These are phyloP conservation scores for Hippocampus mohnikei DNA, from an alignment of 2,113 vertebrate genomes.

Conservation along the genomic window DNA sequence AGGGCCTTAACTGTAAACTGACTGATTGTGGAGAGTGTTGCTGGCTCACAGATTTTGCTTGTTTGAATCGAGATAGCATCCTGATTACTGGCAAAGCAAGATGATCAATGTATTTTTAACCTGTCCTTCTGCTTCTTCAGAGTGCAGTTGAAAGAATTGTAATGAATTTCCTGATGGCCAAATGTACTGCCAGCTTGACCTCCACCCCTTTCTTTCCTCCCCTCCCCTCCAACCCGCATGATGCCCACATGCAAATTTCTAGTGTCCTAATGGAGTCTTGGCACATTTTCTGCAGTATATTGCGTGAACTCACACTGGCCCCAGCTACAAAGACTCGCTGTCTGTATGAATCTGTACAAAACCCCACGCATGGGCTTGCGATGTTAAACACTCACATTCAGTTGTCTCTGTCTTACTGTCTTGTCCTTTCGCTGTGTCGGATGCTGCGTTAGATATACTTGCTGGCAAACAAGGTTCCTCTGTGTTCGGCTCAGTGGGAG, in stretches of 20 bases:
- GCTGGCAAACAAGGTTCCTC: conserved; percentile 89
- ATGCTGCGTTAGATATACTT: conserved; percentile 82
- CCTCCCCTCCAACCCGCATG: conserved; percentile 36
- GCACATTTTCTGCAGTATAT: not conserved
- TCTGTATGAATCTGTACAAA: conserved; percentile 24
- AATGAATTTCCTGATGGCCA: conserved; percentile 7
- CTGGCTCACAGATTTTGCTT: conserved; percentile 12
- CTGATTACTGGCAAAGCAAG: not conserved
- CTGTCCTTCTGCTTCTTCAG: not conserved
- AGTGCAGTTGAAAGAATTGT: conserved; percentile 1
- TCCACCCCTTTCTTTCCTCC: not conserved
- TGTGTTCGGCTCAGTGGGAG: conserved; percentile 97
- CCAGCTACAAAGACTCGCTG: not conserved
- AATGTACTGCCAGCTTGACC: not conserved
- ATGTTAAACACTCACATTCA: conserved; percentile 53
- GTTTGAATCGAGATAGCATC: not conserved
- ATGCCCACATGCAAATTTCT: conserved; percentile 24
- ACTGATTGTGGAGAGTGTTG: not conserved
- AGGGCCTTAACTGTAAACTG: not conserved
- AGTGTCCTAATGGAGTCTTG: conserved; percentile 7
- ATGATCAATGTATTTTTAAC: conserved; percentile 9
- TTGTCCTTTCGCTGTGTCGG: conserved; percentile 58
- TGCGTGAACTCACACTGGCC: conserved; percentile 1
- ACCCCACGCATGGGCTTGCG: conserved; percentile 45
- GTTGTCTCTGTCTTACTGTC: conserved; percentile 69